Evolutionary conservation across 1,140 invertebrate species (phyloP).

Genomic region (Neoseiulus cucumeris): DNA sequence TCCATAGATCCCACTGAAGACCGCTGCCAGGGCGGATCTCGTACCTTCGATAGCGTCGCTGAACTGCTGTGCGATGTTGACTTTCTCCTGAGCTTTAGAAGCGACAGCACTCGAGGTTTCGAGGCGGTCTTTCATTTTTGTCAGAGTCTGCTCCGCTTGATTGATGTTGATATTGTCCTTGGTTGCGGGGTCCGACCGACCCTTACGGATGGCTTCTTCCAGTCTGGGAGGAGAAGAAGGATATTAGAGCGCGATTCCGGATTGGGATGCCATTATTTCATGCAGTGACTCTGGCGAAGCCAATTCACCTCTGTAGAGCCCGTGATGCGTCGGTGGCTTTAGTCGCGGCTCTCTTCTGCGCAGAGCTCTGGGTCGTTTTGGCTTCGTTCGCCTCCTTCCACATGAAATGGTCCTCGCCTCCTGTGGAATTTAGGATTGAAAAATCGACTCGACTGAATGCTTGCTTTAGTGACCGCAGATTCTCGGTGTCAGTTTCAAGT

Average conservation of each 20-base stretch:
- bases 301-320: not conserved
- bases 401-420: not conserved
- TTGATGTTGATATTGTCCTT: not conserved
- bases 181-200: not conserved
- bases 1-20: not conserved
- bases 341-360: not conserved
- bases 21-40: not conserved
- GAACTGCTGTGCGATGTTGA: not conserved
- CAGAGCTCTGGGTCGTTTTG: not conserved
- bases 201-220: not conserved
- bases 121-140: not conserved
- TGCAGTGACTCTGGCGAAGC: too few relatives aligned
- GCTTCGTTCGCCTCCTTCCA: slow-evolving; percentile 2
- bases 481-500: too few relatives aligned
- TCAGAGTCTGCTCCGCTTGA: not conserved
- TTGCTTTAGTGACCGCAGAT: too few relatives aligned
- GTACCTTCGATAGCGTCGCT: not conserved
- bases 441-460: too few relatives aligned
- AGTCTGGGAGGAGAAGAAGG: not conserved
- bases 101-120: not conserved
- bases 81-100: not conserved
- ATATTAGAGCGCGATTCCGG: too few relatives aligned
- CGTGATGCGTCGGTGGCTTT: not conserved
- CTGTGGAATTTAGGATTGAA: not conserved
- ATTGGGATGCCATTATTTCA: too few relatives aligned